A percentile compares a stretch with the other conserved stretches of the same genome.
Evolutionary conservation across 2,888 invertebrate species (phyloP).

Genomic region (Sesamia inferens): DNA sequence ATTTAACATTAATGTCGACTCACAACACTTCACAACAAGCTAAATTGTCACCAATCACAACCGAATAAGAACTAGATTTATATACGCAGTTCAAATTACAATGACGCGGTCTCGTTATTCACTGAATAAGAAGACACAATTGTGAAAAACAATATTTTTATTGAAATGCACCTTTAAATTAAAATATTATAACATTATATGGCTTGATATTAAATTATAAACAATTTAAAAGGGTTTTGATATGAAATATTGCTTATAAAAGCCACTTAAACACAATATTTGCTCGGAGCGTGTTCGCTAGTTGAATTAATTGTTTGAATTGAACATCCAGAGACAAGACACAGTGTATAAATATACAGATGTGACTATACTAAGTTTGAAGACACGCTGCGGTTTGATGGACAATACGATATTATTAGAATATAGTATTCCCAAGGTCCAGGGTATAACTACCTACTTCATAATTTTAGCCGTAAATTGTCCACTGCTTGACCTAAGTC

Average conservation of each 20-base stretch:
- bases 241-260: not conserved
- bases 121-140: slow-evolving; percentile 33
- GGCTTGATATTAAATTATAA: not conserved
- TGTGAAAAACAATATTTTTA: slow-evolving; percentile 3
- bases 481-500: not conserved
- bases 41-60: slow-evolving; percentile 40
- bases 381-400: not conserved
- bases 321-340: slow-evolving; percentile 49
- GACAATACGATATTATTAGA: not conserved
- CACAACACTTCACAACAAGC: slow-evolving; percentile 28
- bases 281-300: slow-evolving; percentile 14
- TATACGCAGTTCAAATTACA: slow-evolving; percentile 35
- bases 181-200: not conserved
- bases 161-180: slow-evolving; percentile 6
- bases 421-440: not conserved
- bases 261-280: slow-evolving; percentile 15
- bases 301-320: slow-evolving; percentile 52
- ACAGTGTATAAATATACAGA: slow-evolving; percentile 23
- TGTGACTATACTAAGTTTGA: slow-evolving; percentile 1
- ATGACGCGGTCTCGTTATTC: slow-evolving; percentile 35
- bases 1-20: slow-evolving; percentile 49
- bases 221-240: not conserved
- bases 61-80: slow-evolving; percentile 22
- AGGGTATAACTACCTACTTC: not conserved
- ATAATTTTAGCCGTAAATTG: not conserved